These are phyloP conservation scores for Phrynocephalus vlangalii DNA, from an alignment of 2,797 vertebrate genomes.

Conservation along the genomic window DNA sequence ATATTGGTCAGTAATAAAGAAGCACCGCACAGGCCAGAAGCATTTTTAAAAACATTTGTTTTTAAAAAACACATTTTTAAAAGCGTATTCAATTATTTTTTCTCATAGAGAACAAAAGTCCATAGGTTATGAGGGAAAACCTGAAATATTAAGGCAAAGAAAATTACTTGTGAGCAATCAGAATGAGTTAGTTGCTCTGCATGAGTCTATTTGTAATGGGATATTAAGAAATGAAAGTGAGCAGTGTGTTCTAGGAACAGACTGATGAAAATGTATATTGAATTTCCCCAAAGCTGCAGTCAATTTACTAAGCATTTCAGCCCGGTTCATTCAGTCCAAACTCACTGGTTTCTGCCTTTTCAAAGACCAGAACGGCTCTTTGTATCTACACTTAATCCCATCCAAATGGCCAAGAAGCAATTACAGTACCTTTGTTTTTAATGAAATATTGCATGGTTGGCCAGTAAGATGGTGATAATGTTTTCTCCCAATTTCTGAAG, in stretches of 20 bases:
- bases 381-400: background rate
- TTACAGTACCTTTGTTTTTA: too few species aligned
- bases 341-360: background rate
- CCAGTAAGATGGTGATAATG: too few species aligned
- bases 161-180: conserved; percentile 23
- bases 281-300: conserved; percentile 2
- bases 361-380: background rate
- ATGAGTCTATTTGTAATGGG: conserved; percentile 11
- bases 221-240: conserved; percentile 15
- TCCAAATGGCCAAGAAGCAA: too few species aligned
- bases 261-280: background rate
- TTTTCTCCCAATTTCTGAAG: too few species aligned
- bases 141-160: conserved; percentile 15
- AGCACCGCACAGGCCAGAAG: background rate
- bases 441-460: too few species aligned
- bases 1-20: background rate
- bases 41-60: conserved; percentile 16
- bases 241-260: background rate
- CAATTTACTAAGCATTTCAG: conserved; percentile 1
- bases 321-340: background rate
- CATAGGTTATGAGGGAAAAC: background rate
- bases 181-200: conserved; percentile 6
- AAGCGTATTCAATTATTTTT: background rate
- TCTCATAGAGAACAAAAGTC: conserved; percentile 28
- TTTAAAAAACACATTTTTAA: too few species aligned